These are phyloP conservation scores for Apamea anceps DNA, from an alignment of 2,888 invertebrate species.

Conservation along the genomic window DNA sequence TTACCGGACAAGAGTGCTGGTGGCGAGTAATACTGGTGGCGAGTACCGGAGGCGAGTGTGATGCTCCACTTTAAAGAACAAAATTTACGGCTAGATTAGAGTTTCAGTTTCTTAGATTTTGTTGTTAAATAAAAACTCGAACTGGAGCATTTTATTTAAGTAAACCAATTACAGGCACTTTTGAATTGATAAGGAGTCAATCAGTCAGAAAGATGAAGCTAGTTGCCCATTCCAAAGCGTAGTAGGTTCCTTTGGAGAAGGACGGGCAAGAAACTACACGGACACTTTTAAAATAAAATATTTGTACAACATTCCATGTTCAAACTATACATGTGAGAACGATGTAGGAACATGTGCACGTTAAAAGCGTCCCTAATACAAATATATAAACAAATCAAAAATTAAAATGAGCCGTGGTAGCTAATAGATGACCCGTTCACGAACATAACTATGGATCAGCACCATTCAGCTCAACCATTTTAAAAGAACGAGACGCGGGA, in stretches of 20 bases:
- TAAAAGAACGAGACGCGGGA: not conserved
- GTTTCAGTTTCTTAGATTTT: not conserved
- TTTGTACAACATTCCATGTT: not conserved
- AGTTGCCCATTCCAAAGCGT: not conserved
- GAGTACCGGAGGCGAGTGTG: slow-evolving; percentile 8
- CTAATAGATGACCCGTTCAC: not conserved
- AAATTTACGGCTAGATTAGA: slow-evolving; percentile 21
- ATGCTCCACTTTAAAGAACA: slow-evolving; percentile 12
- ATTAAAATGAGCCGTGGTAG: not conserved
- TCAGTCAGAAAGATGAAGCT: not conserved
- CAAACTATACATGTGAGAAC: not conserved
- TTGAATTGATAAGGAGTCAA: too few species aligned
- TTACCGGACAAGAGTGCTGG: too few species aligned
- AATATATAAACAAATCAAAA: not conserved
- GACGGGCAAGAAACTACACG: not conserved
- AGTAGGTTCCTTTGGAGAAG: not conserved
- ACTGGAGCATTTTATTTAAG: not conserved
- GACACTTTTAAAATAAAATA: not conserved
- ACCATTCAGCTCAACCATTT: not conserved
- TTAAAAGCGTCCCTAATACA: not conserved
- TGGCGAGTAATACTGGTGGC: not conserved
- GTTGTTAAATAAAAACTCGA: not conserved
- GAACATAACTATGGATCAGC: not conserved
- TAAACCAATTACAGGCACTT: not conserved
- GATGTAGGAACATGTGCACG: not conserved